Evolutionary conservation across 2,797 vertebrate species (phyloP).

Genomic region (Momotus momota): DNA sequence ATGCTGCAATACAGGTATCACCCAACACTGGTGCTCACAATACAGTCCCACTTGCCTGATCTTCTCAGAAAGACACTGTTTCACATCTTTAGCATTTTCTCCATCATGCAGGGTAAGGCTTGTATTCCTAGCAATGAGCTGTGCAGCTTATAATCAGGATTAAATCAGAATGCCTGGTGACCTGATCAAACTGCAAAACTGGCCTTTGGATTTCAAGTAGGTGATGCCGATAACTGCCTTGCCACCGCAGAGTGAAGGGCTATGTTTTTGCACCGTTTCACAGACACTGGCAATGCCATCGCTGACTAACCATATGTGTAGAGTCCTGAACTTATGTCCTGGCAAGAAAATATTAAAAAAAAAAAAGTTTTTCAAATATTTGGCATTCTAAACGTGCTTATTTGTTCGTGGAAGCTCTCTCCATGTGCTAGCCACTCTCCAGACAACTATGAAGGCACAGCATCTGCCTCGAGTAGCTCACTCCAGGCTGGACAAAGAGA

Average conservation of each 20-base stretch:
- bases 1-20: fast-evolving
- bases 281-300: background rate
- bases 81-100: background rate
- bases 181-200: background rate
- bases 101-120: background rate
- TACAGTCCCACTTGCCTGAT: background rate
- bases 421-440: background rate
- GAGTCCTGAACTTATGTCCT: background rate
- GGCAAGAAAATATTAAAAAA: background rate
- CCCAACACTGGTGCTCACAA: fast-evolving
- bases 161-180: background rate
- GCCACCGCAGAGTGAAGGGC: background rate
- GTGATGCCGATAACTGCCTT: background rate
- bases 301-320: background rate
- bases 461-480: background rate
- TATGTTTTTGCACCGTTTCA: background rate
- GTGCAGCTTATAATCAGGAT: background rate
- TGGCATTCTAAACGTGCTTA: background rate
- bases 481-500: background rate
- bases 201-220: background rate
- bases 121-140: background rate
- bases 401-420: background rate
- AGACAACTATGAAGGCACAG: background rate
- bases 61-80: background rate
- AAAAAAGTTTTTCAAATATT: background rate